Evolutionary conservation across 2,797 vertebrate genomes (phyloP), one percentile per base, ranked within the genome.

Genomic region (Numenius phaeopus): DNA sequence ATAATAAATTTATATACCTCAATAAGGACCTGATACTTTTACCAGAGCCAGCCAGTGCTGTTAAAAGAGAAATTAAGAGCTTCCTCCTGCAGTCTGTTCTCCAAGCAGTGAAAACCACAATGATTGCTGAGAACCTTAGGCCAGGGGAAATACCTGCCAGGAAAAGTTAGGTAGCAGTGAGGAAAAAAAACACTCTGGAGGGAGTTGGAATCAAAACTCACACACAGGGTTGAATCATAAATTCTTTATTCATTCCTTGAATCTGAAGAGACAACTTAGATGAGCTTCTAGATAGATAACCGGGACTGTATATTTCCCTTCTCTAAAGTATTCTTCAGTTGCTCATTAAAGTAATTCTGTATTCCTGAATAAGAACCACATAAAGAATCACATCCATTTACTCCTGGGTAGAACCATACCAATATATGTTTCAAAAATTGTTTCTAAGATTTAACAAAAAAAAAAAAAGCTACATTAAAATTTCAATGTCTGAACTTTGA

Each of bases 61-160:
- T 55, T 79, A 92, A 90, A 93, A 95, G 37, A 87, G 42, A 42
- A 95, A 90, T 85, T 96, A 93, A 87, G 86, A 64, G 1, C 46
- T 90, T 87, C 37, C 67, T 89, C 13, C 44, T 77, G 64, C 62
- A 93, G 34, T 47, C 13, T 77, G 91, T 80, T 78, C 73, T 92
- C 34, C 66, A 72, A 79, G 22, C 9, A 47, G 17, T 50, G 73
- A 83, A 91, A 94, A 79, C 5, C 32, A 65, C 15, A 24, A 76
- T 84, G 62, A 64, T 37, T 90, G 77, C 70, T 7, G 54, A 94
- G 83, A 90, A 82, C 9, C 10, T 57, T 70, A 82, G 80, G 54
- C 47, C 13, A 18, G n/a, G n/a, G 72, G 55, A 93, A 93, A 70
- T 94, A 89, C 26, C 78, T 90, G 50, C 50, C 58, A 82, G 81